phyloP scores from a whole-genome alignment of 2,797 vertebrate genomes.

The Fistularia tabacaria region DNA sequence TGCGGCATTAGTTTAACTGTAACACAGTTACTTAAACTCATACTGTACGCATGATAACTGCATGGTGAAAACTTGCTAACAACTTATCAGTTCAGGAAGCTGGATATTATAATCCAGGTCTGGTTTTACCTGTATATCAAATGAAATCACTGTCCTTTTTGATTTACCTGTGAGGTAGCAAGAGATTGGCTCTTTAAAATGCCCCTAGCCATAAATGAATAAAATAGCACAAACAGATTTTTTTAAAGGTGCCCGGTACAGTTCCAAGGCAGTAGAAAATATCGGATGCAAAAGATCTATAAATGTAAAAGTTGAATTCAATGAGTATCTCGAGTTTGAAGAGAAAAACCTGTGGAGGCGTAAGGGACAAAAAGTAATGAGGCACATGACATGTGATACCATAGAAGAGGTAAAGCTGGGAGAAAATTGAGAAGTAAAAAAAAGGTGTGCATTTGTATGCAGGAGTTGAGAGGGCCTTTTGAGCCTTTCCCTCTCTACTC shows the following conservation, averaged over 20 bases:
- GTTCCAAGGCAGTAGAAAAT: not conserved
- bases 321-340: not conserved
- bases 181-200: too few relatives aligned
- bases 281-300: not conserved
- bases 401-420: not conserved
- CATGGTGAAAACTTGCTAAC: too few relatives aligned
- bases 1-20: too few relatives aligned
- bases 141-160: too few relatives aligned
- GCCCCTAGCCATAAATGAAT: too few relatives aligned
- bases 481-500: slow-evolving; percentile 29
- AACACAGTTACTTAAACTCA: too few relatives aligned
- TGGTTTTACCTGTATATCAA: too few relatives aligned
- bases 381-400: not conserved
- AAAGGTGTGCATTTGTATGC: slow-evolving; percentile 38
- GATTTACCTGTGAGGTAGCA: too few relatives aligned
- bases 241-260: not conserved
- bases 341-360: not conserved
- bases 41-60: too few relatives aligned
- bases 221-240: too few relatives aligned
- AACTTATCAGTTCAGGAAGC: too few relatives aligned
- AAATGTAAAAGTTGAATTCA: not conserved
- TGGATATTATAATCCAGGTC: too few relatives aligned
- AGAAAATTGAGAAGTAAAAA: not conserved
- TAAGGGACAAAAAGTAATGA: not conserved
- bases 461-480: slow-evolving; percentile 10